Evolutionary conservation across 2,113 vertebrate species (phyloP).

Genomic region (Gallinago undulata): DNA sequence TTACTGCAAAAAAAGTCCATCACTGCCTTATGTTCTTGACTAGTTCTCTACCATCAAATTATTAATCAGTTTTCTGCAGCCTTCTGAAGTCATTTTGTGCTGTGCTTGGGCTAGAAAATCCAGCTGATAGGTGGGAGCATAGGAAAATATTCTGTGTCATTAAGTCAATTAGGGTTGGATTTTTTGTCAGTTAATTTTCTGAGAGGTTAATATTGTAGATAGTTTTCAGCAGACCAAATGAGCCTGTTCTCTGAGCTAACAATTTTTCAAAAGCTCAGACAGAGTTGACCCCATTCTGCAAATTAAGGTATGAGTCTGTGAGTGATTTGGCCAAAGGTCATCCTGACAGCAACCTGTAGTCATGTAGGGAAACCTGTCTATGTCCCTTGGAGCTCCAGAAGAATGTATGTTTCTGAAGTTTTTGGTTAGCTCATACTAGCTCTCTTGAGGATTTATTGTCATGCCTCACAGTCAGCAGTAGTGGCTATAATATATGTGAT

Average conservation of each 20-base stretch:
- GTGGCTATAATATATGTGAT: conserved; percentile 21
- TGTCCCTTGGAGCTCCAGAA: background rate
- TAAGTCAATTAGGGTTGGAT: background rate
- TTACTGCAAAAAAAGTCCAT: background rate
- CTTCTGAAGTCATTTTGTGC: background rate
- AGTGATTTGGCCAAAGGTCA: conserved; percentile 1
- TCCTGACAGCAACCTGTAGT: background rate
- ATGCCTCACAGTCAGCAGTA: background rate
- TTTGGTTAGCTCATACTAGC: background rate
- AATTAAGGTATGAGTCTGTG: background rate
- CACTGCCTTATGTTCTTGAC: background rate
- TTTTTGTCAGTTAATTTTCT: background rate
- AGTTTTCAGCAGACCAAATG: background rate
- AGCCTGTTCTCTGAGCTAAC: background rate
- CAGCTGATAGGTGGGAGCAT: background rate
- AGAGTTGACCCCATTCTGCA: background rate
- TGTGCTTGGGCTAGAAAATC: background rate
- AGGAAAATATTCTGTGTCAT: background rate
- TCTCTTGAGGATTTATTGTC: conserved; percentile 33
- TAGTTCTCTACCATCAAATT: background rate
- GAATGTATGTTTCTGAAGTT: background rate
- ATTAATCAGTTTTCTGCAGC: background rate
- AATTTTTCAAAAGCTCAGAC: background rate
- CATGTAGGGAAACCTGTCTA: background rate
- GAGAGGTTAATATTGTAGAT: background rate